Evolutionary conservation across 2,888 invertebrate genomes (phyloP).

Genomic region (Apodemia zela): DNA sequence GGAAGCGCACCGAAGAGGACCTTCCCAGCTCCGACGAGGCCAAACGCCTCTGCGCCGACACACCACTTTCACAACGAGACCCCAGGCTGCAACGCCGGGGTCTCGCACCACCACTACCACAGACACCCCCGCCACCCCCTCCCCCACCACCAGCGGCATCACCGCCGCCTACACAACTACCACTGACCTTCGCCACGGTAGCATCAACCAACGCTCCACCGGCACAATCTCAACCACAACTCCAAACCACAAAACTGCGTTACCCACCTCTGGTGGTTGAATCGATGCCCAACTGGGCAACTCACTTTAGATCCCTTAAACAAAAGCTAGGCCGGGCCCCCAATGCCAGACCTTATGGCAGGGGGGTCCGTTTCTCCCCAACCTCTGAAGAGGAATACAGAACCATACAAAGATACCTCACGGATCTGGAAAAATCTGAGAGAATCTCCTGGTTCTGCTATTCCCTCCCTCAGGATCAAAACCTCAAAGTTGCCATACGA

Average conservation of each 20-base stretch:
- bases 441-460: too few species aligned
- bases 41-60: background rate
- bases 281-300: background rate
- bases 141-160: background rate
- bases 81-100: background rate
- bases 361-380: too few species aligned
- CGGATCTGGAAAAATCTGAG: too few species aligned
- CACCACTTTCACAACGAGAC: background rate
- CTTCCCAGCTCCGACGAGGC: background rate
- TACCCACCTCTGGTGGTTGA: background rate
- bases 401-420: too few species aligned
- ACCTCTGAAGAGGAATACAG: too few species aligned
- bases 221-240: background rate
- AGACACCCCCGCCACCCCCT: background rate
- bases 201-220: background rate
- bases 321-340: too few species aligned
- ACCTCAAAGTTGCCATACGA: too few species aligned
- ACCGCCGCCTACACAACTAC: too few species aligned
- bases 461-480: too few species aligned
- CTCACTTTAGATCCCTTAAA: background rate
- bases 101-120: too few species aligned
- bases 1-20: background rate
- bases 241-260: background rate
- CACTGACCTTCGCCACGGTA: background rate
- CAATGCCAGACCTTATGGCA: too few species aligned